Evolutionary conservation across 2,888 invertebrate species (phyloP).

Genomic region (Drosophila demipolita): DNA sequence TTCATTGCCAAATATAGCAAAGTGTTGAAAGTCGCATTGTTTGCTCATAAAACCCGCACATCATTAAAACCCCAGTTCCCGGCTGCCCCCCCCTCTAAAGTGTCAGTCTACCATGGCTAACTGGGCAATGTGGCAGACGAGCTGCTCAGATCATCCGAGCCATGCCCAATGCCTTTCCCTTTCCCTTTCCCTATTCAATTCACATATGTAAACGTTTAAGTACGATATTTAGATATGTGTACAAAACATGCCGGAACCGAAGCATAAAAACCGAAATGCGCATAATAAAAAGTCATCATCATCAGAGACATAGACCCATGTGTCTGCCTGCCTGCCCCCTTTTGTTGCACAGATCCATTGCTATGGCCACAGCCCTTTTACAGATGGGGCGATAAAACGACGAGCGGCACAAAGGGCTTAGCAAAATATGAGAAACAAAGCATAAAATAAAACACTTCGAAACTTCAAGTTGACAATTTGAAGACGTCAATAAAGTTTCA

Average conservation of each 20-base stretch:
- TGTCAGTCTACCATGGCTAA: slow-evolving; percentile 23
- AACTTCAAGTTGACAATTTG: slow-evolving; percentile 76
- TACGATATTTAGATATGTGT: slow-evolving; percentile 77
- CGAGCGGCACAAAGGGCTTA: slow-evolving; percentile 54
- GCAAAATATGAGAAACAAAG: slow-evolving; percentile 78
- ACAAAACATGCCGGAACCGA: slow-evolving; percentile 76
- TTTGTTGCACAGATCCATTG: slow-evolving; percentile 6
- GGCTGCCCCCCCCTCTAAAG: not conserved
- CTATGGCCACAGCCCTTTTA: slow-evolving; percentile 68
- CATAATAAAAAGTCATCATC: slow-evolving; percentile 74
- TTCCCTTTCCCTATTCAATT: slow-evolving; percentile 10
- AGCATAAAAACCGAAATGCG: slow-evolving; percentile 76
- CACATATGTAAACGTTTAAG: slow-evolving; percentile 75
- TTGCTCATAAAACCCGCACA: slow-evolving; percentile 71
- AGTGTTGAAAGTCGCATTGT: slow-evolving; percentile 69
- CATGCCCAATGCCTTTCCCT: slow-evolving; percentile 10
- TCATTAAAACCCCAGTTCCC: slow-evolving; percentile 60
- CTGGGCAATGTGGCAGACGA: slow-evolving; percentile 25
- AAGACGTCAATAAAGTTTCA: slow-evolving; percentile 77
- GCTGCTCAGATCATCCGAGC: slow-evolving; percentile 34
- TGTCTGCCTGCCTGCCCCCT: not conserved
- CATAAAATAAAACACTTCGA: slow-evolving; percentile 78
- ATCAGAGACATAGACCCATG: slow-evolving; percentile 53
- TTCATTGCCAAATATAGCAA: slow-evolving; percentile 61
- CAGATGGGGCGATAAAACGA: slow-evolving; percentile 74